A percentile compares a stretch with the other conserved stretches of the same genome.
Evolutionary conservation across 2,797 vertebrate species (phyloP).

Genomic region (Chromobotia macracanthus): DNA sequence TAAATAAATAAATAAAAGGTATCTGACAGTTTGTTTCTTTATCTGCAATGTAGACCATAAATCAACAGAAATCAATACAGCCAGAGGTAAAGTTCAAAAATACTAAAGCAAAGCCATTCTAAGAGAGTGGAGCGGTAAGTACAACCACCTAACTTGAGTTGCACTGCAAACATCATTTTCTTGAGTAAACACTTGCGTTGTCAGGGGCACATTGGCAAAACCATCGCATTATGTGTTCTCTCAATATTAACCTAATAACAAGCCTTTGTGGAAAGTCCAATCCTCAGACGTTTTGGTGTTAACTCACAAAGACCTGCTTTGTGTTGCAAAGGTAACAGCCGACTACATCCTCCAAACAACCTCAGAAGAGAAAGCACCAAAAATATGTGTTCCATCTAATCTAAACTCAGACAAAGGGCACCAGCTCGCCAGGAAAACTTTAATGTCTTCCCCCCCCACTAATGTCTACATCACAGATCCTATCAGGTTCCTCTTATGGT

Average conservation of each 20-base stretch:
- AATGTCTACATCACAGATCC: slow-evolving; percentile 52
- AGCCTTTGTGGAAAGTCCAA: not conserved
- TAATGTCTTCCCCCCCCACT: slow-evolving; percentile 39
- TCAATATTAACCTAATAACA: slow-evolving; percentile 11
- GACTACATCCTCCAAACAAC: slow-evolving; percentile 25
- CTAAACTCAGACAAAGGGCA: slow-evolving; percentile 29
- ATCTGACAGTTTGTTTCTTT: not conserved
- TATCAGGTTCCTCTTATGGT: slow-evolving; percentile 36
- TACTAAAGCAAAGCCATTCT: not conserved
- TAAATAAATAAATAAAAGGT: not conserved
- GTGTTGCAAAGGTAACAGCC: not conserved
- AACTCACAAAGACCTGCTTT: slow-evolving; percentile 18
- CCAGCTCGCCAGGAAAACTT: slow-evolving; percentile 32
- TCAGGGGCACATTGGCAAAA: not conserved
- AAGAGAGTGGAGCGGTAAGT: not conserved
- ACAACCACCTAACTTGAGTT: not conserved
- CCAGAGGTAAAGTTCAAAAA: not conserved
- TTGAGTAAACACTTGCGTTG: not conserved
- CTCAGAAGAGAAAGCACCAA: not conserved
- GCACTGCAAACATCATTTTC: slow-evolving; percentile 5
- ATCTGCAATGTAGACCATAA: not conserved
- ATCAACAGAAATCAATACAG: not conserved
- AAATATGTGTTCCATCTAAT: not conserved
- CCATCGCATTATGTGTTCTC: not conserved
- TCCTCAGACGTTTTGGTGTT: not conserved